phyloP scores from a whole-genome alignment of 2,113 vertebrate species.

The Melanotaenia duboulayi region DNA sequence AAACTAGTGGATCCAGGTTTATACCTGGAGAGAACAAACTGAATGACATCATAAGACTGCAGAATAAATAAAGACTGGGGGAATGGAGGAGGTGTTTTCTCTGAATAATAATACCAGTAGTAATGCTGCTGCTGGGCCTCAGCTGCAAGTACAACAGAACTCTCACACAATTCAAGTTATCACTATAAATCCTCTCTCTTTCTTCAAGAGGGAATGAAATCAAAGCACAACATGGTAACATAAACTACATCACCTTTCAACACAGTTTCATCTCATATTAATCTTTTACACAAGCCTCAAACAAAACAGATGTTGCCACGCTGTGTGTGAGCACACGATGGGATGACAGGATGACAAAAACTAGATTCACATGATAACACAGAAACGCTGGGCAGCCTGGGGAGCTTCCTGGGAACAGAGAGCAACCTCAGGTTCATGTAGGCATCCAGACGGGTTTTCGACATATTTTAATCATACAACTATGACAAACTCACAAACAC shows the following conservation, averaged over 20 bases:
- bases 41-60: constrained; percentile 46
- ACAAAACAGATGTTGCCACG: constrained; percentile 41
- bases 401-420: constrained; percentile 53
- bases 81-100: constrained; percentile 28
- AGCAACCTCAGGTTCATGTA: constrained; percentile 62
- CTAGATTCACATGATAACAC: constrained; percentile 42
- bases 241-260: constrained; percentile 67
- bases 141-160: constrained; percentile 22
- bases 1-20: constrained; percentile 30
- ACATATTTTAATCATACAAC: constrained; percentile 33
- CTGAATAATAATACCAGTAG: constrained; percentile 22
- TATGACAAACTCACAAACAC: constrained; percentile 43
- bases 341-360: constrained; percentile 46
- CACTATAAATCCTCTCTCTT: constrained; percentile 23
- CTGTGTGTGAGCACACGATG: constrained; percentile 17
- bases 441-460: constrained; percentile 68
- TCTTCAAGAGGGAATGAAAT: constrained; percentile 44
- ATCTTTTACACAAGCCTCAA: constrained; percentile 60
- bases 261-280: constrained; percentile 51
- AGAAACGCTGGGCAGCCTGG: constrained; percentile 54
- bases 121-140: constrained; percentile 28
- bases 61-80: constrained; percentile 42
- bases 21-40: constrained; percentile 30
- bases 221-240: constrained; percentile 76
- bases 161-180: constrained; percentile 41